These are phyloP conservation scores for Bradypodion pumilum DNA, from an alignment of 2,797 vertebrate genomes.

Conservation along the genomic window DNA sequence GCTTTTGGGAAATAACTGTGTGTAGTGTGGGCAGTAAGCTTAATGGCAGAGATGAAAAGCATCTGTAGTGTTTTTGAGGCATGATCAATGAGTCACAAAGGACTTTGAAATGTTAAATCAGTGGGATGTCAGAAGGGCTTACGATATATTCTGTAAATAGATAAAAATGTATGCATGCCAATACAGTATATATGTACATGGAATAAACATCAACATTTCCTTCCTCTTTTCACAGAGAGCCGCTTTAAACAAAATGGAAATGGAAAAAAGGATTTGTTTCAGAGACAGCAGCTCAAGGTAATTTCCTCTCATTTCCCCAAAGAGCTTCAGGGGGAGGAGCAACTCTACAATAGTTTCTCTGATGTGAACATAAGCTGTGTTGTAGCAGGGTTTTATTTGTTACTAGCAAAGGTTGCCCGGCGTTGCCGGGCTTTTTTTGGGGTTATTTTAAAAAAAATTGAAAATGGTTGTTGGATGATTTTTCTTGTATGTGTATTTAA, in stretches of 20 bases:
- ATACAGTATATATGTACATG: neutral
- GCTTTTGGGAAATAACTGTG: neutral
- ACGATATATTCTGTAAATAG: neutral
- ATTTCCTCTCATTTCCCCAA: slow-evolving; percentile 28
- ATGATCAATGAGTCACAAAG: neutral
- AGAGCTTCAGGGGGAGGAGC: neutral
- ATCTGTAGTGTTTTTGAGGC: neutral
- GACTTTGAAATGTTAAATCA: neutral
- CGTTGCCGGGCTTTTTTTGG: no score
- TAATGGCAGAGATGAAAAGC: neutral
- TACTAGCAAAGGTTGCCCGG: no score
- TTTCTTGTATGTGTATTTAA: no score
- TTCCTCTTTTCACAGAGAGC: slow-evolving; percentile 67
- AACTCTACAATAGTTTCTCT: no score
- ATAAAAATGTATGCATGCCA: neutral
- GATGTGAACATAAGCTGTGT: no score
- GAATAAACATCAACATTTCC: neutral
- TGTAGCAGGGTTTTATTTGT: no score
- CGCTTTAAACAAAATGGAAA: slow-evolving; percentile 68
- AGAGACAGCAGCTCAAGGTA: slow-evolving; percentile 79
- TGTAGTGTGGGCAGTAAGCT: neutral
- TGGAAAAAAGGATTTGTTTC: slow-evolving; percentile 61
- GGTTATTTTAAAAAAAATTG: no score
- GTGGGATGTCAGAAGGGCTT: neutral
- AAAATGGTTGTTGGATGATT: no score